Percentiles rank a stretch among this genome's conserved stretches.
phyloP scores from a whole-genome alignment of 1,140 invertebrate species.

The Solenopsis invicta region DNA sequence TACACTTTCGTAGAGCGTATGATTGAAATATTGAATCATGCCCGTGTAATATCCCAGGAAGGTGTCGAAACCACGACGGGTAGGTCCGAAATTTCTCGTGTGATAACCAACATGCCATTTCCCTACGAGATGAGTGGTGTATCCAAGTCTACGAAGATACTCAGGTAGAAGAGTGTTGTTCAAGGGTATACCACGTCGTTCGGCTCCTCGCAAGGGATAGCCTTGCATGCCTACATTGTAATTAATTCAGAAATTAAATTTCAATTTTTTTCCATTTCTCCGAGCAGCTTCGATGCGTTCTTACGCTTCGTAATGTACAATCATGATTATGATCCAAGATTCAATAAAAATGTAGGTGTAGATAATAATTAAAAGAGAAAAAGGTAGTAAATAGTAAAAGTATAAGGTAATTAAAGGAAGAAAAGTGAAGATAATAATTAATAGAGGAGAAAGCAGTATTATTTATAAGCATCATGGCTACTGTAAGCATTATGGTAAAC shows the following conservation, averaged over 20 bases:
- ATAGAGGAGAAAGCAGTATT: no score
- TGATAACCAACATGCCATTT: slow-evolving; percentile 86
- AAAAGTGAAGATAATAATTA: no score
- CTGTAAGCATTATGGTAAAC: no score
- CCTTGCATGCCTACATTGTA: slow-evolving; percentile 89
- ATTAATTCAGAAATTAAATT: neutral
- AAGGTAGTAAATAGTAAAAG: no score
- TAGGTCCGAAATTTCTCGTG: slow-evolving; percentile 87
- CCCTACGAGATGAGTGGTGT: slow-evolving; percentile 81
- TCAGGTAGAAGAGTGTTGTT: slow-evolving; percentile 88
- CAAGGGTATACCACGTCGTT: slow-evolving; percentile 88
- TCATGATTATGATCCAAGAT: neutral
- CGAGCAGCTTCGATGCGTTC: neutral
- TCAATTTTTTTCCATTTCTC: neutral
- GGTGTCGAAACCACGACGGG: slow-evolving; percentile 88
- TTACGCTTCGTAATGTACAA: neutral
- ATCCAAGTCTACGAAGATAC: slow-evolving; percentile 84
- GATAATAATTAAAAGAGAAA: neutral
- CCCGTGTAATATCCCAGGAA: slow-evolving; percentile 91
- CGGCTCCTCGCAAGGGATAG: slow-evolving; percentile 87
- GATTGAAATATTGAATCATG: slow-evolving; percentile 88
- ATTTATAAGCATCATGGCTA: no score
- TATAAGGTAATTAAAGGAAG: no score
- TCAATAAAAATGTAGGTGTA: neutral
- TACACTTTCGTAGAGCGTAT: slow-evolving; percentile 84